Percentiles rank a stretch among this genome's conserved stretches.
phyloP scores from a whole-genome alignment of 1,140 invertebrate species.

The Euglossa dilemma region DNA sequence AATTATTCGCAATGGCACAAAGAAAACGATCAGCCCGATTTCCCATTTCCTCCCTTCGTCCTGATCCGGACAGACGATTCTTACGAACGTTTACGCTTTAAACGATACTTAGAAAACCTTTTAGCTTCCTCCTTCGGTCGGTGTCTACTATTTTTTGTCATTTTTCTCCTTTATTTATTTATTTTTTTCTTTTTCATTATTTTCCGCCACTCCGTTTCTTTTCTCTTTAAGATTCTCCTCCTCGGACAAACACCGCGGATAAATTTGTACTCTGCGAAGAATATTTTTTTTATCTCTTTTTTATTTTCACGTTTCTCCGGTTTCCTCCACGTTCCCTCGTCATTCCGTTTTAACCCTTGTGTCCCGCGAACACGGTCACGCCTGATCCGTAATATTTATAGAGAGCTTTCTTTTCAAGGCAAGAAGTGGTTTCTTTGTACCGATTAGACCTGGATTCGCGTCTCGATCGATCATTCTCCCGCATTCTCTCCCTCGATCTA shows the following conservation, averaged over 20 bases:
- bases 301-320: neutral
- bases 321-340: neutral
- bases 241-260: conserved; percentile 54
- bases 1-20: conserved; percentile 39
- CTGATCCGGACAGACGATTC: neutral
- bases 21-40: conserved; percentile 8
- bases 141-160: neutral
- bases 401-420: conserved; percentile 80
- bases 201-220: conserved; percentile 30
- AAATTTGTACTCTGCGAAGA: conserved; percentile 78
- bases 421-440: conserved; percentile 82
- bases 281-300: conserved; percentile 4
- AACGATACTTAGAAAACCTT: conserved; percentile 29
- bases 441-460: conserved; percentile 74
- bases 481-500: conserved; percentile 28
- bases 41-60: neutral
- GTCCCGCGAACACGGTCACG: conserved; percentile 12
- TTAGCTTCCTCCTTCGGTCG: conserved; percentile 28
- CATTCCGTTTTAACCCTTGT: neutral
- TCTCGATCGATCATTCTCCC: conserved; percentile 60
- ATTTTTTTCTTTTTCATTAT: neutral
- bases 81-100: neutral
- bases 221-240: conserved; percentile 56
- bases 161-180: too few species aligned
- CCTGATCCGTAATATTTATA: conserved; percentile 66